Evolutionary conservation across 2,113 vertebrate genomes (phyloP), one percentile per base, ranked within the genome.

Genomic region (Rhynchomys soricoides): DNA sequence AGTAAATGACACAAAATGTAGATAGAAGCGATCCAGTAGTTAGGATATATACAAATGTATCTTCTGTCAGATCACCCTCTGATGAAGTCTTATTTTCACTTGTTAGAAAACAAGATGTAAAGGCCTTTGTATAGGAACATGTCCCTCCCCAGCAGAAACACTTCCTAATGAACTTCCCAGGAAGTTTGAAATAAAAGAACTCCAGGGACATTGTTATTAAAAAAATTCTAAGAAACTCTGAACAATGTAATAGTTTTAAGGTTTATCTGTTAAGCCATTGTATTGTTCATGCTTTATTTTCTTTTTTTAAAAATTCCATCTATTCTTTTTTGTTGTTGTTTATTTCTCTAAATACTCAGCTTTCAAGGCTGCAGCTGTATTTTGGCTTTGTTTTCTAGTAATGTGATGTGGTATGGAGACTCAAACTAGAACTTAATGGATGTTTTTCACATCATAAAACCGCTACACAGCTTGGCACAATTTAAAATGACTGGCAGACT

Each of bases 401-500:
- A 97, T 96, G 93, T 48, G 19, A 98, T 97, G 87, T 95, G 57
- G 96, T 17, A 31, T 95, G 37, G 90, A 96, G 90, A 96, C 87
- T 98, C 93, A 68, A 91, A 96, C 82, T 90, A 95, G 78, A 74
- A 97, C 89, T 97, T 97, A 97, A 95, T 68, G 96, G 96, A 97
- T 97, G 89, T 37, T 96, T 98, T 96, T 96, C 94, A 96, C 43
- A 98, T 96, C 93, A 96, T 95, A 97, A 98, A 98, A 97, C 62
- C 64, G 86, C 78, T 97, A 92, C 57, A 85, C 15, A 93, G 62
- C 95, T 97, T 98, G 97, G 97, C 97, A 98, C 85, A 89, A 73
- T 95, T 98, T 93, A 97, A 96, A 98, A 97, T 97, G 96, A 98
- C 19, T 98, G 98, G 96, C 97, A 98, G 96, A 34, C 94, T 97